Evolutionary conservation across 2,113 vertebrate genomes (phyloP).

Genomic region (Gymnorhina tibicen): DNA sequence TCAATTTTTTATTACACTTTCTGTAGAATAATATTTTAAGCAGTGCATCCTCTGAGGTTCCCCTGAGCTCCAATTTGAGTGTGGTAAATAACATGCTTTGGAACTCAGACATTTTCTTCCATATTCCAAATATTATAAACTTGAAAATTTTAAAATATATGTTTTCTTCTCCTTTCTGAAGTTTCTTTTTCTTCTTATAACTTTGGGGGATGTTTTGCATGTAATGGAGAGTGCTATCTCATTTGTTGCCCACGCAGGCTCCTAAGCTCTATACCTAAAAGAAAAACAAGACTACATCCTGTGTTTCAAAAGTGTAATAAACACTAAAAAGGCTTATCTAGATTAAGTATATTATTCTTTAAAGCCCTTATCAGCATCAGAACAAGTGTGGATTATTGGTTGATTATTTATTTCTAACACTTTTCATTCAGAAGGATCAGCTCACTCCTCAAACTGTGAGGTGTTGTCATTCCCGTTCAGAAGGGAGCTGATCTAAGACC

Average conservation of each 20-base stretch:
- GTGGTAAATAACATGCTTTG: not conserved
- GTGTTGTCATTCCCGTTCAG: not conserved
- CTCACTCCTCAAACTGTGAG: not conserved
- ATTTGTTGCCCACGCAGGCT: not conserved
- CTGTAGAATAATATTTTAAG: constrained; percentile 4
- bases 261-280: not conserved
- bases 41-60: not conserved
- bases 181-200: not conserved
- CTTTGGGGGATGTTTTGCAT: not conserved
- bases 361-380: not conserved
- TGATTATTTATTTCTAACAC: not conserved
- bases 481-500: not conserved
- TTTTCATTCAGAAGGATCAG: not conserved
- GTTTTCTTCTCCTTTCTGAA: not conserved
- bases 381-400: not conserved
- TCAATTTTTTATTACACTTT: not conserved
- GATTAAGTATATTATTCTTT: not conserved
- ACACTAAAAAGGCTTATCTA: not conserved
- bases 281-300: not conserved
- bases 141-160: not conserved
- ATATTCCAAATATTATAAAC: not conserved
- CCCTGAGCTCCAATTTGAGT: not conserved
- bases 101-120: not conserved
- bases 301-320: not conserved
- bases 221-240: not conserved